Conservation (phyloP, 2,888 invertebrate genomes). For the Blera fallax region DNA sequence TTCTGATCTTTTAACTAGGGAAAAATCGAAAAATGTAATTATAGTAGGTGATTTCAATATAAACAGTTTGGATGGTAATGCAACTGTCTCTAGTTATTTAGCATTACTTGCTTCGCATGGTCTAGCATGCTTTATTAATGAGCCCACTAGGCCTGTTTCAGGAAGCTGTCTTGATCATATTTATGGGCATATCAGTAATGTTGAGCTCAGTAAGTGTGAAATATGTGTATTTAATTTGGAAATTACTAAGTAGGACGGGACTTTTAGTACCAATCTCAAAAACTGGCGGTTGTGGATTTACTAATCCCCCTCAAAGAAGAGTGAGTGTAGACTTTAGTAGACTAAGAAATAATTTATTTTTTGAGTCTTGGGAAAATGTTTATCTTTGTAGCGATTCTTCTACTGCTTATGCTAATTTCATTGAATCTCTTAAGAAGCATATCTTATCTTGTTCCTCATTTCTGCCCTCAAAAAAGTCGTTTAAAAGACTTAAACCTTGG, state of each 20-base stretch:
- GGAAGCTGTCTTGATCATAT: conserved; percentile 10
- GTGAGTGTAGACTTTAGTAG: background rate
- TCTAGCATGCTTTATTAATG: background rate
- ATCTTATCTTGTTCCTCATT: background rate
- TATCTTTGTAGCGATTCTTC: too few species aligned
- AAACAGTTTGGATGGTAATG: background rate
- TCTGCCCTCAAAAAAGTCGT: background rate
- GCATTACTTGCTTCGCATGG: background rate
- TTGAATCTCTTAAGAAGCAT: background rate
- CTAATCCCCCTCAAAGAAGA: background rate
- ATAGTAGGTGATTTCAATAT: conserved; percentile 2
- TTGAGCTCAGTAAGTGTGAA: background rate
- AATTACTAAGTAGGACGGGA: conserved; percentile 14
- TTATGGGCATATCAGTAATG: background rate
- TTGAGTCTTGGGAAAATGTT: conserved; percentile 19
- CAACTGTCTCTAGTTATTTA: conserved; percentile 8
- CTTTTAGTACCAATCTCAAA: background rate
- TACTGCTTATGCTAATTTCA: too few species aligned
- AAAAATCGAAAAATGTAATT: conserved; percentile 7
- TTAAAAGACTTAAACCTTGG: too few species aligned
- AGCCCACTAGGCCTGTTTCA: background rate
- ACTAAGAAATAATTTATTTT: background rate
- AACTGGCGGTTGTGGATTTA: too few species aligned
- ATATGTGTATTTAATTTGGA: background rate
- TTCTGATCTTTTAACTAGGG: background rate